Conservation (phyloP, 2,888 invertebrate species). For the Megamerina dolium region DNA sequence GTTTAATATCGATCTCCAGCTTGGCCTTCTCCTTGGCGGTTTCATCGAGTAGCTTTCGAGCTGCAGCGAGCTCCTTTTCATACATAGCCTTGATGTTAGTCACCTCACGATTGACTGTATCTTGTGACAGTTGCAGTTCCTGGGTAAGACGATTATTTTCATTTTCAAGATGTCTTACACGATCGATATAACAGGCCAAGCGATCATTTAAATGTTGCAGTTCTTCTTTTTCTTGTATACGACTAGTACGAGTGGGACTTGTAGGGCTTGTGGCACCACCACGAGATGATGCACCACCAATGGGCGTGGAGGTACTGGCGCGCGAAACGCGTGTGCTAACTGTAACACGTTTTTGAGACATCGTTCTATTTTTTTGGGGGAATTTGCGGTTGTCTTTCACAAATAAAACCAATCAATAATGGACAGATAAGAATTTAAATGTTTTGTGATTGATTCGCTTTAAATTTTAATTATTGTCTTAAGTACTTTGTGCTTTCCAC, state of each 20-base stretch:
- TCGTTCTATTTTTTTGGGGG: conserved; percentile 24
- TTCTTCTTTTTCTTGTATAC: conserved; percentile 91
- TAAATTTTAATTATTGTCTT: conserved; percentile 4
- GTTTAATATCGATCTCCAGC: conserved; percentile 86
- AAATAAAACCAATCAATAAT: not conserved
- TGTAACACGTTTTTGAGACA: conserved; percentile 42
- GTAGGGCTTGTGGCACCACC: conserved; percentile 56
- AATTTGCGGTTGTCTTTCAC: conserved; percentile 4
- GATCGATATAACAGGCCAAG: conserved; percentile 92
- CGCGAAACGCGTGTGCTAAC: conserved; percentile 40
- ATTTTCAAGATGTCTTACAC: conserved; percentile 81
- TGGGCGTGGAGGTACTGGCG: conserved; percentile 40
- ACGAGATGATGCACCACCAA: conserved; percentile 28
- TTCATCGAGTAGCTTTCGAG: conserved; percentile 85
- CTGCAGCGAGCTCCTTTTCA: conserved; percentile 86
- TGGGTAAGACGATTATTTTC: conserved; percentile 83
- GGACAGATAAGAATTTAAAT: conserved; percentile 11
- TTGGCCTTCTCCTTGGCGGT: conserved; percentile 89
- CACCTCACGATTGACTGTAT: conserved; percentile 81
- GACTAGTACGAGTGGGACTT: conserved; percentile 81
- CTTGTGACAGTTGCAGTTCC: conserved; percentile 77
- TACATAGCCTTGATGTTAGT: conserved; percentile 86
- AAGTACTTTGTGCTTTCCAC: conserved; percentile 5
- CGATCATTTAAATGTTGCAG: conserved; percentile 93
- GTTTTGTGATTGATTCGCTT: conserved; percentile 2